Conservation (phyloP, 2,888 invertebrate species). For the Pyralis farinalis region DNA sequence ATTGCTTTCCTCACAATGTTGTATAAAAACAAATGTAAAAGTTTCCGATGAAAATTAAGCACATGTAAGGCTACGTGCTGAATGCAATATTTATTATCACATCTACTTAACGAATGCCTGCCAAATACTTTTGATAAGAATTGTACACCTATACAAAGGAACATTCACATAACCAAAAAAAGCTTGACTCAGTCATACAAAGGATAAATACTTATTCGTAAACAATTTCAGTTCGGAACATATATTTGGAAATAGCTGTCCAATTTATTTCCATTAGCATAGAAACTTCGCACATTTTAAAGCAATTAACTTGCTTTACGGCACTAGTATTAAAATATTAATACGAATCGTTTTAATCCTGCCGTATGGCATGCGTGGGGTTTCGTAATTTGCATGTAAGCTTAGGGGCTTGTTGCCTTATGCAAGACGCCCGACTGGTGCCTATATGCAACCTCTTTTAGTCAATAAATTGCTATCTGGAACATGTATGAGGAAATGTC, state of each 20-base stretch:
- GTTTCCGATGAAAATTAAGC: too few relatives aligned
- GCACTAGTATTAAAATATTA: constrained; percentile 18
- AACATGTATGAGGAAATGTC: constrained; percentile 49
- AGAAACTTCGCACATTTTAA: constrained; percentile 25
- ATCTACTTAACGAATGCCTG: too few relatives aligned
- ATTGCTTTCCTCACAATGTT: too few relatives aligned
- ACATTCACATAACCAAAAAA: not conserved
- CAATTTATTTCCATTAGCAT: constrained; percentile 27
- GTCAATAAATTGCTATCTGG: constrained; percentile 53
- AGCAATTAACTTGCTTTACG: constrained; percentile 20
- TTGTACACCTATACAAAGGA: too few relatives aligned
- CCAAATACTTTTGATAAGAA: too few relatives aligned
- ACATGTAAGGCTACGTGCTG: too few relatives aligned
- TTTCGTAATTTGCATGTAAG: constrained; percentile 61
- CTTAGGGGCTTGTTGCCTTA: constrained; percentile 60
- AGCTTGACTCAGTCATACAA: too few relatives aligned
- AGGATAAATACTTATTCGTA: too few relatives aligned
- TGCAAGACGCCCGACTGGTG: constrained; percentile 51
- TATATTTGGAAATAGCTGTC: constrained; percentile 27
- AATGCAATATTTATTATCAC: too few relatives aligned
- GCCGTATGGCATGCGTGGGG: constrained; percentile 24
- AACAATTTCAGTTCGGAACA: not conserved
- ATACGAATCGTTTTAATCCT: constrained; percentile 27
- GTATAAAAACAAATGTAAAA: too few relatives aligned
- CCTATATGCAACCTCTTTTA: constrained; percentile 30